Base-by-base conservation (phyloP, 92 coral and sea anemone species). In the Montipora capitata region DNA sequence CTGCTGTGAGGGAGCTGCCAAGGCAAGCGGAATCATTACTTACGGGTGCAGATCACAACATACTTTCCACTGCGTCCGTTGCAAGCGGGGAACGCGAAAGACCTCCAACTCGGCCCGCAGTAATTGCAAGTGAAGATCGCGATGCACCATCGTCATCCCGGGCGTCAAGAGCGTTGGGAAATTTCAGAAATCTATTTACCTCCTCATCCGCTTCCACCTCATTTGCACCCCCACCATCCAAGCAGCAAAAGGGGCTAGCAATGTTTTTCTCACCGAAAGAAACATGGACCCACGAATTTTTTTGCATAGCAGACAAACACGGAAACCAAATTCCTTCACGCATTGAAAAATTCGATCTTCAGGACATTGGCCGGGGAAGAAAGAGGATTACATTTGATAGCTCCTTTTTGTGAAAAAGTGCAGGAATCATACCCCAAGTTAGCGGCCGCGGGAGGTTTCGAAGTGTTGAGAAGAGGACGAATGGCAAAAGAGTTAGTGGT, bases 271-370 rank as follows among this genome's bases (percentile, higher is more conserved):
- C 12, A 17, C 12, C n/a, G 16, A 59, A 59, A 17, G 65, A 80
- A 80, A 80, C 76, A 27, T 80, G 85, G 76, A 80, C 85, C 6
- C 76, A 64, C 64, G 76, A 80, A 14, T 80, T 80, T 17, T 81
- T 67, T 67, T 81, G 86, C 40, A 10, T 81, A 15, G 17, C 16
- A 15, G 15, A 49, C 67, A 14, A 75, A 43, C 4, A 59, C 11
- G 64, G 68, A 81, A 58, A 81, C 44, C 77, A 77, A 18, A 64
- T 65, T 61, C 86, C 77, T 67, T 45, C 86, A 42, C 67, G 86
- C 43, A 10, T 45, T 44, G 86, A 67, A 9, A 81, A 81, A 58
- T 17, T 68, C 13, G 76, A 56, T 8, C 61, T 81, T 10, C 86
- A 81, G 45, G 35, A 65, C 8, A 66, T 41, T 40, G 65, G 86